Percentiles rank a stretch among this genome's conserved stretches.
Evolutionary conservation across 2,797 vertebrate genomes (phyloP).

Genomic region (Apogon hyalosoma): DNA sequence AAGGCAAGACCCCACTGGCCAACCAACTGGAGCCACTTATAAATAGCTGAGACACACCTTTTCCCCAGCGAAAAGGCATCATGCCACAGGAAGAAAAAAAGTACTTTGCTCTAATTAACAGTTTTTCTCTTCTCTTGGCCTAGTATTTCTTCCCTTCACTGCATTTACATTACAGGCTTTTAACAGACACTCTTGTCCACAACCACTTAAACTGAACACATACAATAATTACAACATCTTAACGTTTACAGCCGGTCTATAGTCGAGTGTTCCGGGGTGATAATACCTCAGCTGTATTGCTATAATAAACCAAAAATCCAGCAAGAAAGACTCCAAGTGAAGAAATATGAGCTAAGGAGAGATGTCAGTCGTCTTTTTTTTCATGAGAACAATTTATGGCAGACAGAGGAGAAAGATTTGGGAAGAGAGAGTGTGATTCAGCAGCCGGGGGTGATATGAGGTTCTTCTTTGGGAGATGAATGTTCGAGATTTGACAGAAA

Average conservation of each 20-base stretch:
- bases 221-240: slow-evolving; percentile 30
- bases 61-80: slow-evolving; percentile 47
- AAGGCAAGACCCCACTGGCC: slow-evolving; percentile 45
- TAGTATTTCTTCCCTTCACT: slow-evolving; percentile 29
- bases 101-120: slow-evolving; percentile 61
- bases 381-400: slow-evolving; percentile 9
- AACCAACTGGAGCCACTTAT: slow-evolving; percentile 51
- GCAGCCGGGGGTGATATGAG: slow-evolving; percentile 27
- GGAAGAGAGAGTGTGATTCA: slow-evolving; percentile 28
- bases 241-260: slow-evolving; percentile 1
- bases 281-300: not conserved
- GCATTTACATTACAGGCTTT: slow-evolving; percentile 49
- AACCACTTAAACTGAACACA: slow-evolving; percentile 30
- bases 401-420: slow-evolving; percentile 6
- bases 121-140: slow-evolving; percentile 39
- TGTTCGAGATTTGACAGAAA: slow-evolving; percentile 33
- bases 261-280: not conserved
- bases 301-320: slow-evolving; percentile 1
- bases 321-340: slow-evolving; percentile 2
- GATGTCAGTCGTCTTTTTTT: slow-evolving; percentile 22
- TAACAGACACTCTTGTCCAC: slow-evolving; percentile 31
- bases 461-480: slow-evolving; percentile 21
- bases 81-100: slow-evolving; percentile 35
- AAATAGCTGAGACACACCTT: slow-evolving; percentile 65
- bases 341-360: slow-evolving; percentile 4